A percentile compares a stretch with the other conserved stretches of the same genome.
Conservation (phyloP, 2,888 invertebrate species). For the Diploptera punctata region DNA sequence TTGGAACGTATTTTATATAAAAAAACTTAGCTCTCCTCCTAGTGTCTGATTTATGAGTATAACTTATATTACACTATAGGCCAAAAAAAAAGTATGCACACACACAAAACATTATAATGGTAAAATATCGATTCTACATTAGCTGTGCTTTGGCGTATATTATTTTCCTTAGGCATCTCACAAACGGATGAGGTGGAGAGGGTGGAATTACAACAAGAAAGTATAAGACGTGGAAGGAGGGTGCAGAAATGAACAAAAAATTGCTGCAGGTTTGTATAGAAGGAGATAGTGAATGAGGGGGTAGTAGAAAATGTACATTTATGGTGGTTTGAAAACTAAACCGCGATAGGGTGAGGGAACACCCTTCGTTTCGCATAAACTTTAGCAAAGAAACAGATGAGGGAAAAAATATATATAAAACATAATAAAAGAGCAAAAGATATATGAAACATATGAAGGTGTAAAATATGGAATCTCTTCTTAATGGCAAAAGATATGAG, state of each 20-base stretch:
- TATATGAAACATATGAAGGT: not conserved
- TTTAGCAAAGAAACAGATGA: conserved; percentile 21
- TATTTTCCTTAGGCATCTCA: conserved; percentile 17
- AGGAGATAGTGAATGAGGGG: not conserved
- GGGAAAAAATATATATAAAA: conserved; percentile 5
- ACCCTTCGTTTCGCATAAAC: conserved; percentile 7
- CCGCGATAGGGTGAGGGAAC: not conserved
- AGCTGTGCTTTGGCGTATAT: conserved; percentile 32
- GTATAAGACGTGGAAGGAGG: conserved; percentile 17
- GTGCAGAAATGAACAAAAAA: conserved; percentile 3
- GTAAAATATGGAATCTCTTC: conserved; percentile 10
- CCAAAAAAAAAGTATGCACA: conserved; percentile 23
- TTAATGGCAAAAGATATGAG: conserved; percentile 30
- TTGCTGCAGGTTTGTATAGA: not conserved
- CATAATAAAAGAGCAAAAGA: conserved; percentile 4
- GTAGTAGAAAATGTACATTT: not conserved
- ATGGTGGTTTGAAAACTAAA: not conserved
- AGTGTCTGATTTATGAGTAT: conserved; percentile 27
- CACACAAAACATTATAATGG: conserved; percentile 33
- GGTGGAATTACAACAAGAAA: conserved; percentile 24
- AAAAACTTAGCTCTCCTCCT: conserved; percentile 9
- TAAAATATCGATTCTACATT: conserved; percentile 37
- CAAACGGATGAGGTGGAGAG: not conserved
- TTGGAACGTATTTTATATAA: conserved; percentile 22
- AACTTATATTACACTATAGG: conserved; percentile 21